Evolutionary conservation across 2,888 invertebrate species (phyloP).

Genomic region (Magallana nippona): DNA sequence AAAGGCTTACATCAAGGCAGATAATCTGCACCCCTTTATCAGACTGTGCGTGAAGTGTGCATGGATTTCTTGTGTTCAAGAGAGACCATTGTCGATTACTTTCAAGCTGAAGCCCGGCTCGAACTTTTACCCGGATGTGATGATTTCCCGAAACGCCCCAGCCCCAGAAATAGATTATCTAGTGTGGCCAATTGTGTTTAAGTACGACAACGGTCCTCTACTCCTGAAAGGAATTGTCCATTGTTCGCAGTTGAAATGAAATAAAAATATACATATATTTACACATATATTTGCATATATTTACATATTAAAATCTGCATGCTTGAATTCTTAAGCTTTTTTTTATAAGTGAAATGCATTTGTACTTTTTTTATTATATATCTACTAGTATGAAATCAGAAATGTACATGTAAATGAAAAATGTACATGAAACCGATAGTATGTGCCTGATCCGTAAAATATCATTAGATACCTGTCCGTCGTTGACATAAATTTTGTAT

Average conservation of each 20-base stretch:
- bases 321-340: neutral
- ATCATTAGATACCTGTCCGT: no score
- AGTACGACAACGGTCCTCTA: conserved; percentile 26
- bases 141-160: conserved; percentile 3
- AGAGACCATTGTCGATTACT: neutral
- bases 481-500: no score
- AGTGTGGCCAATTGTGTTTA: conserved; percentile 29
- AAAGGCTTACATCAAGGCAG: conserved; percentile 6
- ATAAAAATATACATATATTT: neutral
- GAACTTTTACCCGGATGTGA: conserved; percentile 24
- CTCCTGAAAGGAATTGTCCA: conserved; percentile 34
- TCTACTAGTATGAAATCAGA: neutral
- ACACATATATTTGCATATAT: neutral
- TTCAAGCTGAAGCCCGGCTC: conserved; percentile 20
- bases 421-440: no score
- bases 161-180: conserved; percentile 24
- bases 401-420: neutral
- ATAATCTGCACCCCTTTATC: conserved; percentile 18
- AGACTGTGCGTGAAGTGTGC: conserved; percentile 19
- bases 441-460: no score
- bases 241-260: conserved; percentile 12
- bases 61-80: conserved; percentile 17
- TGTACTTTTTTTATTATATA: neutral
- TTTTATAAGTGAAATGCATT: no score
- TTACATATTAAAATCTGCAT: neutral